Evolutionary conservation across 2,888 invertebrate genomes (phyloP).

Genomic region (Melinaea menophilus): DNA sequence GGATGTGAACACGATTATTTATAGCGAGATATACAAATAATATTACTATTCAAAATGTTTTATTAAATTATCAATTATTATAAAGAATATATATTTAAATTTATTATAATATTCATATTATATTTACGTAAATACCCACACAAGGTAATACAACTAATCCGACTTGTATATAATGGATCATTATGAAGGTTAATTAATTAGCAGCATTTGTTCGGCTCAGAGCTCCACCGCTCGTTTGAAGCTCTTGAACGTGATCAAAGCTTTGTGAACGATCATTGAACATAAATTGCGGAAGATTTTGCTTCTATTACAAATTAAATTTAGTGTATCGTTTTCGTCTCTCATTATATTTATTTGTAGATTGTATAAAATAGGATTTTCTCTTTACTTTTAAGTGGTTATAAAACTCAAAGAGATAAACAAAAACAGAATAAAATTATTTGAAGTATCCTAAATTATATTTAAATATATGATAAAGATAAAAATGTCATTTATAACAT

Average conservation of each 20-base stretch:
- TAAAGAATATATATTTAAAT: too few species aligned
- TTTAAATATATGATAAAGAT: too few species aligned
- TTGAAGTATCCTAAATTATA: too few species aligned
- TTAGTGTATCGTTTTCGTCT: conserved; percentile 1
- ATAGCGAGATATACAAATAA: conserved; percentile 7
- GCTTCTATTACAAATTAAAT: neutral
- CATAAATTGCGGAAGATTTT: conserved; percentile 17
- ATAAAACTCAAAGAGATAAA: too few species aligned
- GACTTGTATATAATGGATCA: conserved; percentile 52
- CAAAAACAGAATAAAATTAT: too few species aligned
- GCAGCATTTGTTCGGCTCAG: conserved; percentile 32
- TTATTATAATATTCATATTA: too few species aligned
- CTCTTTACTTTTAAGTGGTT: too few species aligned
- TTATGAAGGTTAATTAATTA: conserved; percentile 56
- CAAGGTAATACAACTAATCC: conserved; percentile 31
- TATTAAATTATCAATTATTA: neutral
- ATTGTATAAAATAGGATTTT: too few species aligned
- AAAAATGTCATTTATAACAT: too few species aligned
- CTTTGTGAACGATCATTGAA: conserved; percentile 19
- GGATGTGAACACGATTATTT: conserved; percentile 7
- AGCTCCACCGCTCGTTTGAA: conserved; percentile 50
- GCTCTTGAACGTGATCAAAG: conserved; percentile 30
- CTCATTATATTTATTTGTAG: too few species aligned
- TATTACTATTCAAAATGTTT: neutral
- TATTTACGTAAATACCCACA: too few species aligned